Evolutionary conservation across 53 echinoderm and acorn worm species (phyloP).

Genomic region (Echinarachnius parma): DNA sequence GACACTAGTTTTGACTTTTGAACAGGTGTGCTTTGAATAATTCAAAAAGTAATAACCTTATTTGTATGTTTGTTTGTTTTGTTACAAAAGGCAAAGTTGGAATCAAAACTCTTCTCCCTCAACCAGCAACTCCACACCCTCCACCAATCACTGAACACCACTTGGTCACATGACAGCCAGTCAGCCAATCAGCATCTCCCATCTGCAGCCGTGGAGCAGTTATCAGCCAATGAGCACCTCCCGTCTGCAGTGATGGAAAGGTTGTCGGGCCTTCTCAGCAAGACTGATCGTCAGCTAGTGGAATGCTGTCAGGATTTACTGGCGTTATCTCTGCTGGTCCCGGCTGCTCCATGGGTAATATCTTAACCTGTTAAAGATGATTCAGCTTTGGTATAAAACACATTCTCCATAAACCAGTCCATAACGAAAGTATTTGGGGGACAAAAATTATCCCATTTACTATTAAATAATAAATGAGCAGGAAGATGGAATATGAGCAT

Average conservation of each 20-base stretch:
- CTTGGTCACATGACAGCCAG: slow-evolving; percentile 29
- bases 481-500: too few relatives aligned
- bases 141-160: slow-evolving; percentile 63
- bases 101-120: slow-evolving; percentile 84
- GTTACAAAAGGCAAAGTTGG: slow-evolving; percentile 77
- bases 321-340: slow-evolving; percentile 67
- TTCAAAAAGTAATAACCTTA: too few relatives aligned
- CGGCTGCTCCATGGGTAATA: slow-evolving; percentile 91
- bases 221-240: slow-evolving; percentile 28
- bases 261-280: slow-evolving; percentile 57
- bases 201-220: slow-evolving; percentile 46
- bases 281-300: slow-evolving; percentile 49
- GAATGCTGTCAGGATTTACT: slow-evolving; percentile 80
- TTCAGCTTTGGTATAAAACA: too few relatives aligned
- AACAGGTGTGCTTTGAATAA: too few relatives aligned
- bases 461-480: too few relatives aligned
- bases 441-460: too few relatives aligned
- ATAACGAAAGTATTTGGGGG: too few relatives aligned
- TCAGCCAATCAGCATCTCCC: slow-evolving; percentile 36
- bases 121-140: slow-evolving; percentile 70
- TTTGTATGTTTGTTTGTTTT: neutral
- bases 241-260: slow-evolving; percentile 57
- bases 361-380: too few relatives aligned
- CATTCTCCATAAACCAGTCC: too few relatives aligned
- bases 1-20: too few relatives aligned